Evolutionary conservation across 2,888 invertebrate species (phyloP), one percentile per base, ranked within the genome.

Genomic region (Cataglyphis livida): DNA sequence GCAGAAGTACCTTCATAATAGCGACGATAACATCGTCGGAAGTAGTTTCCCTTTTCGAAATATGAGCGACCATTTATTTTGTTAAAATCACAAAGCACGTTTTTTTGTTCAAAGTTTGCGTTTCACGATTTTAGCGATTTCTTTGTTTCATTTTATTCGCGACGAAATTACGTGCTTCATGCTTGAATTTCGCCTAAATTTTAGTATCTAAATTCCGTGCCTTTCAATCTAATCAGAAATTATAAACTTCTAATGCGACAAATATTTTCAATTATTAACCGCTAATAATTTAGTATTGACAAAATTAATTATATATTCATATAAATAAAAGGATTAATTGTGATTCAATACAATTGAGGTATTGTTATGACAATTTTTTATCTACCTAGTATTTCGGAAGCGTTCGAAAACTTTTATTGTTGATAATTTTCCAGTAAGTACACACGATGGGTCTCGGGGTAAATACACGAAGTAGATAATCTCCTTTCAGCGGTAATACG

Each of bases 381-480:
- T 75, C 48, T 75, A 18, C 5, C 15, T 6, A 12, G 9, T 57
- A 15, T 32, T 59, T 4, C 18, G 57, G 9, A 44, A 59, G 28
- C 35, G 38, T n/a, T 68, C 28, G 57, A 78, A 38, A 68, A 44
- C 51, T 62, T 62, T 25, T 38, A 62, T 76, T 76, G 66, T 76
- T 82, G 82, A 66, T 75, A 82, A 83, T 71, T 71, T 62, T 59
- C 59, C 70, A 35, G 70, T 44, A 70, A 79, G 32, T 59, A 59
- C 57, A 68, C 9, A 32, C n/a, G 44, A 48, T 32, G 62, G 38
- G 25, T 81, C 73, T 71, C 64, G 81, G 41, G 48, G 73, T 74
- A 83, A 81, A 81, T 73, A 65, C 61, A 68, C 57, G 32, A 65
- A 73, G 71, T 73, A 73, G 81, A 74, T 84, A 84, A 84, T 84